Conservation (phyloP, 2,888 invertebrate genomes). For the Tachina grossa region DNA sequence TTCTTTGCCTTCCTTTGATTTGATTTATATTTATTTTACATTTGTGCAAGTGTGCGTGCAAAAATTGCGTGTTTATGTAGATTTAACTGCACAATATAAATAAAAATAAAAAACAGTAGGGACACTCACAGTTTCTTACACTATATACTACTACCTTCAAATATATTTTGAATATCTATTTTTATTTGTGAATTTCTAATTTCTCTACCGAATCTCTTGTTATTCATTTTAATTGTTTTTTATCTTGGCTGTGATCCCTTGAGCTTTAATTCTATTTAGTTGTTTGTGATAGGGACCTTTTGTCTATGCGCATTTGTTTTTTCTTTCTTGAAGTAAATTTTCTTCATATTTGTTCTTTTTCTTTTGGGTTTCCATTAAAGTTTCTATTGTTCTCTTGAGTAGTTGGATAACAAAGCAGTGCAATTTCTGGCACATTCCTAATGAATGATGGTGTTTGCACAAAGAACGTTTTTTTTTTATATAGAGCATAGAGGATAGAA, state of each 20-base stretch:
- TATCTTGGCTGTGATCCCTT: background rate
- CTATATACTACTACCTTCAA: background rate
- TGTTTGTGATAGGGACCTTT: background rate
- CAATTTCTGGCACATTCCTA: no score
- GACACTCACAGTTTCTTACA: background rate
- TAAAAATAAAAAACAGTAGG: background rate
- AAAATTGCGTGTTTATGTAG: conserved; percentile 32
- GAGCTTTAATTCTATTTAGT: conserved; percentile 2
- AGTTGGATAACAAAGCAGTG: background rate
- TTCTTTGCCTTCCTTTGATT: background rate
- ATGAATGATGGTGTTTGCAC: background rate
- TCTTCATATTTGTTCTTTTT: background rate
- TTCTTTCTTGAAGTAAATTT: background rate
- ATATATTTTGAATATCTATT: no score
- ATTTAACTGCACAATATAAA: conserved; percentile 25
- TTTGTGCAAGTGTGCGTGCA: conserved; percentile 3
- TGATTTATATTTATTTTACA: conserved; percentile 23
- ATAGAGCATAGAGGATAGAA: no score
- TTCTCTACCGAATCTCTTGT: background rate
- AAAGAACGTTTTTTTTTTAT: no score
- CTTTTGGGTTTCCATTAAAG: background rate
- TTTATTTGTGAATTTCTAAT: no score
- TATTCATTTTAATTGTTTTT: background rate
- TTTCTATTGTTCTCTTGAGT: conserved; percentile 10
- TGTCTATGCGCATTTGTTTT: background rate